These are phyloP conservation scores for Dicrostonyx torquatus DNA, from an alignment of 2,797 vertebrate species.

Conservation along the genomic window DNA sequence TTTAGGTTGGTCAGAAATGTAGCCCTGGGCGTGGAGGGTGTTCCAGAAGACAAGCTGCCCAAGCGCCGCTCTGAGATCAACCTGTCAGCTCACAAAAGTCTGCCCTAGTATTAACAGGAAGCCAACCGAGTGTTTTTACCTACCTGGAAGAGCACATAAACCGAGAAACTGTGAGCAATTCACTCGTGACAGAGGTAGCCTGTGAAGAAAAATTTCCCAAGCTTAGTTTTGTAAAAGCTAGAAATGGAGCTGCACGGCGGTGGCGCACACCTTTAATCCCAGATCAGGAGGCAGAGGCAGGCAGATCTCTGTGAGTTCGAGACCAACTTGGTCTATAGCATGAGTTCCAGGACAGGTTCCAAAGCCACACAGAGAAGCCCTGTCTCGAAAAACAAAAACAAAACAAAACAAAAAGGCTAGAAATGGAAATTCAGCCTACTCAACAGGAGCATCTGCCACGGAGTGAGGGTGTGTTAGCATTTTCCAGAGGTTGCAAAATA, in stretches of 20 bases:
- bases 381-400: too few species aligned
- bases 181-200: conserved; percentile 90
- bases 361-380: too few species aligned
- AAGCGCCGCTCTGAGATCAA: background rate
- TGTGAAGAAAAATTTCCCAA: conserved; percentile 75
- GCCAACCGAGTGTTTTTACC: background rate
- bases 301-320: too few species aligned
- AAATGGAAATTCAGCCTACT: conserved; percentile 33
- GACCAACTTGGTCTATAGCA: too few species aligned
- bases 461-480: conserved; percentile 29
- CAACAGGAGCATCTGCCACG: background rate
- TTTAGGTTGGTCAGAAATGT: background rate
- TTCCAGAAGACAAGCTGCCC: background rate
- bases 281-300: too few species aligned
- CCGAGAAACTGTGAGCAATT: conserved; percentile 90
- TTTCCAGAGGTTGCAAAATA: background rate
- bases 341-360: too few species aligned
- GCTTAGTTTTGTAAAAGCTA: background rate
- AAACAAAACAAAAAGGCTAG: too few species aligned
- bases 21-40: background rate
- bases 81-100: background rate
- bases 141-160: conserved; percentile 93
- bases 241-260: background rate
- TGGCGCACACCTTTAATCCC: too few species aligned
- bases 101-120: conserved; percentile 18